A percentile compares a stretch with the other conserved stretches of the same genome.
Conservation (phyloP, 2,113 vertebrate species). For the Lagenorhynchus albirostris region DNA sequence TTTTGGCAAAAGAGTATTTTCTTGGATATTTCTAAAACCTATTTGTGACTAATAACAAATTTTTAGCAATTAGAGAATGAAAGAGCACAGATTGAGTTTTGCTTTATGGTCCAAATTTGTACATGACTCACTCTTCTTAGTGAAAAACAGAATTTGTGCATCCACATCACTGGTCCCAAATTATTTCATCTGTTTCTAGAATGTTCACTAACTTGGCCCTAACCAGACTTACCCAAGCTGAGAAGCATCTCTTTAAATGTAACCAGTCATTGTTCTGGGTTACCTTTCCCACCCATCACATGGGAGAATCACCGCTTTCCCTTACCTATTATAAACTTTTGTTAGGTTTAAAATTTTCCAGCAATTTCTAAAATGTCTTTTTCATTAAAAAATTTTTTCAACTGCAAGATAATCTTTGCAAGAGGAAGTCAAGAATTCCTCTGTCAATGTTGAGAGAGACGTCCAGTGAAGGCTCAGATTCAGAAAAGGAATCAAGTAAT, state of each 20-base stretch:
- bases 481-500: slow-evolving; percentile 29
- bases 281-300: background rate
- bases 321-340: background rate
- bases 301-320: background rate
- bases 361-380: slow-evolving; percentile 39
- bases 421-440: slow-evolving; percentile 1
- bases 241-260: background rate
- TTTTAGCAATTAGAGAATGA: slow-evolving; percentile 21
- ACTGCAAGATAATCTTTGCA: slow-evolving; percentile 30
- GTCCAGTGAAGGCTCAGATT: slow-evolving; percentile 24
- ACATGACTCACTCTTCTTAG: slow-evolving; percentile 24
- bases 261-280: background rate
- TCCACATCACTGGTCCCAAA: background rate
- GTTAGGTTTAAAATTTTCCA: slow-evolving; percentile 13
- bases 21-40: background rate
- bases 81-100: background rate
- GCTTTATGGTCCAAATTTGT: slow-evolving; percentile 15
- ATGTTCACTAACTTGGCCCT: background rate
- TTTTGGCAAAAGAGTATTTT: slow-evolving; percentile 21
- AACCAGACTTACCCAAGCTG: background rate
- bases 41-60: background rate
- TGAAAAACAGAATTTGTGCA: slow-evolving; percentile 35
- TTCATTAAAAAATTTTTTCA: background rate
- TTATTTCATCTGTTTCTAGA: slow-evolving; percentile 36
- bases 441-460: slow-evolving; percentile 46